These are phyloP conservation scores for Parapsyche elsis DNA, from an alignment of 1,140 invertebrate genomes.

Conservation along the genomic window DNA sequence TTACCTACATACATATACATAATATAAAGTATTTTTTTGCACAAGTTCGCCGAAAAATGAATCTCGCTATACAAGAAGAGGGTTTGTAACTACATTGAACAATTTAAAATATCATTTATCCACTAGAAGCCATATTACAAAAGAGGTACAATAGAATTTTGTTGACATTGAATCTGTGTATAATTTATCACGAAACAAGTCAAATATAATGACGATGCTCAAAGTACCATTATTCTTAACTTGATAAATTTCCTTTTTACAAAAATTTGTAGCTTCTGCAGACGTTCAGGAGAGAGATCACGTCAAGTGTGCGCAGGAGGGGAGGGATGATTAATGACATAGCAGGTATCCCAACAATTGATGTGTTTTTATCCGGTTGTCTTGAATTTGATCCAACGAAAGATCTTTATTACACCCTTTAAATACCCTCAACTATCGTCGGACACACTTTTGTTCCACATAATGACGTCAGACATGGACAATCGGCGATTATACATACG, in stretches of 20 bases:
- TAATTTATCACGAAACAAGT: conserved; percentile 11
- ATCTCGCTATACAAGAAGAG: background rate
- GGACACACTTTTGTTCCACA: conserved; percentile 26
- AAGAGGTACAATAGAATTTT: too few relatives aligned
- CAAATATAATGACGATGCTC: conserved; percentile 7
- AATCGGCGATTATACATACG: conserved; percentile 41
- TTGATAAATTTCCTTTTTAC: conserved; percentile 15
- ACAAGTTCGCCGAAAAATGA: too few relatives aligned
- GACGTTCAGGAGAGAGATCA: background rate
- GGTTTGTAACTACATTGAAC: background rate
- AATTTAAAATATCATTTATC: too few relatives aligned
- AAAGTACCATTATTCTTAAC: background rate
- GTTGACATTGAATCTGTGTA: background rate
- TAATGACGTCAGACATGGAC: conserved; percentile 53
- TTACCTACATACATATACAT: background rate
- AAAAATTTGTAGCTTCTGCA: conserved; percentile 15
- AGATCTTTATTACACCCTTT: conserved; percentile 11
- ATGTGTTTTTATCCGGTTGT: conserved; percentile 51
- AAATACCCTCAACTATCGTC: background rate
- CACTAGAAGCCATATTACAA: too few relatives aligned
- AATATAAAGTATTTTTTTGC: background rate
- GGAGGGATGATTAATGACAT: conserved; percentile 50
- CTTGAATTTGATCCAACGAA: conserved; percentile 46
- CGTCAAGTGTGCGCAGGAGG: conserved; percentile 8
- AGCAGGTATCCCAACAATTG: conserved; percentile 46